Evolutionary conservation across 2,113 vertebrate genomes (phyloP).

Genomic region (Quiscalus mexicanus): DNA sequence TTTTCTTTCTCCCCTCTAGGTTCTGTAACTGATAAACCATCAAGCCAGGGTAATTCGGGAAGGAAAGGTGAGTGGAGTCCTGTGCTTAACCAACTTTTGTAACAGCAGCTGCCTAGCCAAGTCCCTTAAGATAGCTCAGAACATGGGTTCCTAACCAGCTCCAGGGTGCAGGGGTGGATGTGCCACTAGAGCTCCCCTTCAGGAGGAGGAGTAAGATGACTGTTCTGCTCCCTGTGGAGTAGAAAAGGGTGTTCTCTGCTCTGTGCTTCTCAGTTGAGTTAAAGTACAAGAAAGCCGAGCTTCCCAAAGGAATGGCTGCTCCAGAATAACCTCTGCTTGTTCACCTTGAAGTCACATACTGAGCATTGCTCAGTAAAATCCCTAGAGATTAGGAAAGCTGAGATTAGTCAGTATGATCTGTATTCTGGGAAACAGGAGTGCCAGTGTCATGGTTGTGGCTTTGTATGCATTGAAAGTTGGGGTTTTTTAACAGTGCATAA

Average conservation of each 20-base stretch:
- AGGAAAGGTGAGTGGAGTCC: conserved; percentile 97
- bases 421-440: not conserved
- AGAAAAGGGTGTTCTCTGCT: not conserved
- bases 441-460: not conserved
- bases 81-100: conserved; percentile 51
- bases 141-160: not conserved
- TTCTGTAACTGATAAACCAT: conserved; percentile 94
- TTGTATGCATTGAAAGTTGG: not conserved
- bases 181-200: not conserved
- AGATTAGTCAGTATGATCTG: not conserved
- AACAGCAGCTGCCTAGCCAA: not conserved
- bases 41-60: conserved; percentile 89
- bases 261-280: not conserved
- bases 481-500: not conserved
- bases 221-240: not conserved
- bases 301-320: not conserved
- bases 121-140: not conserved
- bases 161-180: rapidly evolving
- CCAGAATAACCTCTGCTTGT: not conserved
- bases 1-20: conserved; percentile 74
- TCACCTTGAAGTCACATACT: not conserved
- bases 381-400: not conserved
- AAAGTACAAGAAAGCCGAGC: not conserved
- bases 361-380: not conserved
- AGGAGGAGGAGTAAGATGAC: not conserved